A percentile compares a stretch with the other conserved stretches of the same genome.
Conservation (phyloP, 37 sponge, comb jelly and placozoan species). For the Petrosia ficiformis region DNA sequence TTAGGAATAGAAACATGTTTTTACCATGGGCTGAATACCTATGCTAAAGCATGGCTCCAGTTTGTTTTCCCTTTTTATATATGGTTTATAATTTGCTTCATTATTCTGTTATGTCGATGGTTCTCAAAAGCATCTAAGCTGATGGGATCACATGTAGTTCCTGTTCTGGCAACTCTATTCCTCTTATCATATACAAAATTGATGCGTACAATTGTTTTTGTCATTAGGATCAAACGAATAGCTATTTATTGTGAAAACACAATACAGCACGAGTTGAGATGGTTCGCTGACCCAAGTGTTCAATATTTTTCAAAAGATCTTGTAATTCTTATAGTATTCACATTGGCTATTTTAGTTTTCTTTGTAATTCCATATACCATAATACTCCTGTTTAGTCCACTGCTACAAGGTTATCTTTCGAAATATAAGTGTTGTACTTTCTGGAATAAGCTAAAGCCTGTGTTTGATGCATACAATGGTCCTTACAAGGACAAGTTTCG, state of each 20-base stretch:
- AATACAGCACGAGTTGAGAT: background rate
- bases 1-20: no score
- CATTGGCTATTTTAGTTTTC: background rate
- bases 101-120: background rate
- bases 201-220: background rate
- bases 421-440: no score
- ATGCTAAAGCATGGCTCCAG: constrained; percentile 8
- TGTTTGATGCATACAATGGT: no score
- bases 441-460: no score
- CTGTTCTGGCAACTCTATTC: constrained; percentile 13
- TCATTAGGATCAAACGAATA: background rate
- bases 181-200: constrained; percentile 17
- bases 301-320: constrained; percentile 14
- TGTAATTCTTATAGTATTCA: constrained; percentile 8
- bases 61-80: no score
- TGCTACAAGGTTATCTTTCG: background rate
- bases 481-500: no score
- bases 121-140: background rate
- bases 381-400: constrained; percentile 8
- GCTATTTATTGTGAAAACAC: background rate
- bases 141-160: background rate
- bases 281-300: constrained; percentile 26
- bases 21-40: background rate
- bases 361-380: background rate
- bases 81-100: background rate